These are phyloP conservation scores for Dromas ardeola DNA, from an alignment of 2,113 vertebrate genomes.

Conservation along the genomic window DNA sequence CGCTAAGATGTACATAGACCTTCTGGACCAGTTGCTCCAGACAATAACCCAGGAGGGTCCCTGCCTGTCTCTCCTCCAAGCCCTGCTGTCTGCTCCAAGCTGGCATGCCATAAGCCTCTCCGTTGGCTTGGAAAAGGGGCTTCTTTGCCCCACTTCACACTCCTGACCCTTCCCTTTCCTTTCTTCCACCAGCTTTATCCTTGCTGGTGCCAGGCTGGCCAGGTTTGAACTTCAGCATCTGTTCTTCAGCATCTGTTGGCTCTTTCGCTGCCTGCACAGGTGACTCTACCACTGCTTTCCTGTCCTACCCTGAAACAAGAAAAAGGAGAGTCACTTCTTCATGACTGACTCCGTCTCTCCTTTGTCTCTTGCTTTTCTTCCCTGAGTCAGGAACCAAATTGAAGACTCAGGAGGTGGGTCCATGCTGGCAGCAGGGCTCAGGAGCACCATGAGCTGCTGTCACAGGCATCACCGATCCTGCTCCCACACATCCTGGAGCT, in stretches of 20 bases:
- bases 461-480: fast-evolving
- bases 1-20: not conserved
- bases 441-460: not conserved
- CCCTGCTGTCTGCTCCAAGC: not conserved
- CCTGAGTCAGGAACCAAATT: not conserved
- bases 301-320: not conserved
- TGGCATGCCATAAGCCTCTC: not conserved
- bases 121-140: not conserved
- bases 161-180: not conserved
- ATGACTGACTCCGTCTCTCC: not conserved
- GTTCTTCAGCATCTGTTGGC: not conserved
- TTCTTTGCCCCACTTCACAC: not conserved
- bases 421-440: not conserved
- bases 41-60: not conserved
- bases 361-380: not conserved
- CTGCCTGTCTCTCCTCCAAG: not conserved
- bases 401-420: not conserved
- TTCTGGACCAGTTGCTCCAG: not conserved
- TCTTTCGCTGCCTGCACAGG: not conserved
- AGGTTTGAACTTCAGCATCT: not conserved
- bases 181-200: not conserved
- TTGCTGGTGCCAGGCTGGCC: not conserved
- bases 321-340: not conserved
- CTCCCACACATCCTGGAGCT: not conserved
- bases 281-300: not conserved